Percentiles rank a stretch among this genome's conserved stretches.
These are phyloP conservation scores for Drosophila sturtevanti DNA, from an alignment of 1,140 invertebrate species.

Conservation along the genomic window DNA sequence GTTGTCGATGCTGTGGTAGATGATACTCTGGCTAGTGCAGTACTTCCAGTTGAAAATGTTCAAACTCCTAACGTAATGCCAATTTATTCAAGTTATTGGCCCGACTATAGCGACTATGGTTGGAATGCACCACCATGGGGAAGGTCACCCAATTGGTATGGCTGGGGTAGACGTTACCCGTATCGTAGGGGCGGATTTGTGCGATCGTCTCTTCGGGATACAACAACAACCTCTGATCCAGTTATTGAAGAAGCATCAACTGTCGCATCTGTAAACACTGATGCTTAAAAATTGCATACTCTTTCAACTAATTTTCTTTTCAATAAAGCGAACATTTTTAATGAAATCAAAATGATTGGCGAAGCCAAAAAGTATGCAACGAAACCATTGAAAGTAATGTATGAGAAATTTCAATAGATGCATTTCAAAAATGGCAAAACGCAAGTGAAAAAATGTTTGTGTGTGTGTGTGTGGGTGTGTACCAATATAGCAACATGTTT, in stretches of 20 bases:
- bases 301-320: background rate
- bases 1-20: background rate
- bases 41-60: background rate
- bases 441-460: too few relatives aligned
- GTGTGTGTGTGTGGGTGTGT: too few relatives aligned
- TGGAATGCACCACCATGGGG: conserved; percentile 35
- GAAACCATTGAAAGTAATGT: background rate
- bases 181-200: conserved; percentile 22
- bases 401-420: too few relatives aligned
- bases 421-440: too few relatives aligned
- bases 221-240: background rate
- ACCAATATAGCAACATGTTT: too few relatives aligned
- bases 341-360: background rate
- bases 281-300: background rate
- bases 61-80: background rate
- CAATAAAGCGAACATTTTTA: conserved; percentile 1
- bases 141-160: conserved; percentile 21
- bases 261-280: background rate
- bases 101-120: conserved; percentile 34
- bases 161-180: conserved; percentile 6
- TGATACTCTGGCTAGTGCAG: background rate
- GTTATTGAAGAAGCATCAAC: background rate
- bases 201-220: background rate
- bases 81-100: conserved; percentile 31
- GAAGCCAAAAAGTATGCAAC: conserved; percentile 5